These are phyloP conservation scores for Sardina pilchardus DNA, from an alignment of 2,113 vertebrate species.

Conservation along the genomic window DNA sequence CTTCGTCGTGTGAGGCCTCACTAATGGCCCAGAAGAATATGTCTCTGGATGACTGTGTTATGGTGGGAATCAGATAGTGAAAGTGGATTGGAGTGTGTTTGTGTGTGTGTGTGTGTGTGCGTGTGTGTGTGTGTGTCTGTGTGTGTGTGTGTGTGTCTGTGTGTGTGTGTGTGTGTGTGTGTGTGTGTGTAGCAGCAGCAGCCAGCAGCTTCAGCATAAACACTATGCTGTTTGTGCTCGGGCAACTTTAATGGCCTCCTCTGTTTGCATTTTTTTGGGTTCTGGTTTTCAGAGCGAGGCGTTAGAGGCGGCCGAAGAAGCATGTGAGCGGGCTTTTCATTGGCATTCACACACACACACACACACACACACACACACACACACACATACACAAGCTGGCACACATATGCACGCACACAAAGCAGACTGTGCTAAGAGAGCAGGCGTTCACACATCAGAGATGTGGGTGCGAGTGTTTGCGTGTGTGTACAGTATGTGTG, in stretches of 20 bases:
- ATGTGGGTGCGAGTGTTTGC: background rate
- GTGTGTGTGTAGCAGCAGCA: background rate
- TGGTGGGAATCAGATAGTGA: background rate
- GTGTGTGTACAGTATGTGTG: background rate
- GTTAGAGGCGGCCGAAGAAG: background rate
- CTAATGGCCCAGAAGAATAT: background rate
- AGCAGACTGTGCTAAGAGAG: background rate
- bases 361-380: background rate
- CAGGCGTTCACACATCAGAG: background rate
- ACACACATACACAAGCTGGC: background rate
- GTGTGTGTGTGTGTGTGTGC: background rate
- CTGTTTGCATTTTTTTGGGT: conserved; percentile 18
- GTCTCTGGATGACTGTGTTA: background rate
- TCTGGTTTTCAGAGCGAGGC: conserved; percentile 15
- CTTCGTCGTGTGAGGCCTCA: background rate
- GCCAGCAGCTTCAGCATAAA: background rate
- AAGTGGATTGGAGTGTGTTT: background rate
- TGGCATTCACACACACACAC: conserved; percentile 3
- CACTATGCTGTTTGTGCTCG: conserved; percentile 3
- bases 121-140: background rate
- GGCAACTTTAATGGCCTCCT: background rate
- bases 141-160: background rate
- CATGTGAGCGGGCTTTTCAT: conserved; percentile 10
- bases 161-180: background rate
- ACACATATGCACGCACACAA: background rate